A percentile compares a stretch with the other conserved stretches of the same genome.
Evolutionary conservation across 2,797 vertebrate genomes (phyloP).

Genomic region (Cottoperca gobio): DNA sequence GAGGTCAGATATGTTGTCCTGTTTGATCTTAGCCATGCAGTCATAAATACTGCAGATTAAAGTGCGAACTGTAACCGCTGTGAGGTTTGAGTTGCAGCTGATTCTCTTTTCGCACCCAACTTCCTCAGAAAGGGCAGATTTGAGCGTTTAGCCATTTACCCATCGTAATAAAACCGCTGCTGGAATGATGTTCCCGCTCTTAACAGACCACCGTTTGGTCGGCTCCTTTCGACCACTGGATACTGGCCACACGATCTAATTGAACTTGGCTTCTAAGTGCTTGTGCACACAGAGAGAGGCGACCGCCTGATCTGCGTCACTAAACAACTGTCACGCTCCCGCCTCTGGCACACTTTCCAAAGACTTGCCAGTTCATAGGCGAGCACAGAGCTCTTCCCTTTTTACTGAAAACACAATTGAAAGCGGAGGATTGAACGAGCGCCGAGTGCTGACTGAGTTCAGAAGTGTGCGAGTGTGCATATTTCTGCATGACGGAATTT

Average conservation of each 20-base stretch:
- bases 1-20: neutral
- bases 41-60: neutral
- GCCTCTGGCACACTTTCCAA: constrained; percentile 11
- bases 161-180: constrained; percentile 52
- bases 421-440: constrained; percentile 6
- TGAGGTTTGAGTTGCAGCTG: neutral
- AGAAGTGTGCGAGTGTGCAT: constrained; percentile 20
- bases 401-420: constrained; percentile 35
- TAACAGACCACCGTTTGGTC: constrained; percentile 42
- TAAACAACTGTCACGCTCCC: constrained; percentile 26
- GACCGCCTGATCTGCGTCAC: constrained; percentile 36
- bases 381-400: constrained; percentile 35
- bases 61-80: neutral
- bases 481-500: constrained; percentile 20
- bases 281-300: neutral
- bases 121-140: constrained; percentile 18
- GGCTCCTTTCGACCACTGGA: constrained; percentile 31
- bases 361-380: constrained; percentile 36
- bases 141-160: constrained; percentile 48
- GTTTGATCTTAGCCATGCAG: neutral
- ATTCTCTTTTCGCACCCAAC: constrained; percentile 4
- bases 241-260: constrained; percentile 51
- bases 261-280: constrained; percentile 34
- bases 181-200: constrained; percentile 54
- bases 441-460: constrained; percentile 11